phyloP scores from a whole-genome alignment of 2,797 vertebrate genomes.

The Pseudomugil tenellus region DNA sequence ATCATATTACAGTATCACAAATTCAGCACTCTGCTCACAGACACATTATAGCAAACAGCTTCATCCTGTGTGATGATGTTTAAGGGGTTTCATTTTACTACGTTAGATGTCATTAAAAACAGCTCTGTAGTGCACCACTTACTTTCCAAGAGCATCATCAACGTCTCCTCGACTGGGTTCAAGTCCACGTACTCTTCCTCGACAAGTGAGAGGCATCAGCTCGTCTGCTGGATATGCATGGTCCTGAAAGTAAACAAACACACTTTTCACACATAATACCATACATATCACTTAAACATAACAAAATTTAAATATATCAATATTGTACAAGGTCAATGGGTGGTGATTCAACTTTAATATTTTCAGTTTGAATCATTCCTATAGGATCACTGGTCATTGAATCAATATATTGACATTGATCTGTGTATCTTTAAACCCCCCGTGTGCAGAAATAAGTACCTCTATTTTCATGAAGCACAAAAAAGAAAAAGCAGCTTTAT shows the following conservation, averaged over 20 bases:
- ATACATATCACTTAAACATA: too few relatives aligned
- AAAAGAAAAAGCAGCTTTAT: not conserved
- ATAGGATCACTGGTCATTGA: too few relatives aligned
- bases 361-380: too few relatives aligned
- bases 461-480: not conserved
- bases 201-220: constrained; percentile 97
- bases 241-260: constrained; percentile 80
- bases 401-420: too few relatives aligned
- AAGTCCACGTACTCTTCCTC: constrained; percentile 94
- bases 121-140: constrained; percentile 64
- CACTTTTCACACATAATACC: not conserved
- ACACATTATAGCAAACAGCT: not conserved
- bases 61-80: not conserved
- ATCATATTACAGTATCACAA: not conserved
- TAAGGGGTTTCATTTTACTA: not conserved
- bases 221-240: constrained; percentile 98
- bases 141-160: constrained; percentile 97
- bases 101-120: not conserved
- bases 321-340: too few relatives aligned
- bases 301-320: too few relatives aligned
- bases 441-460: not conserved
- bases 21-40: not conserved
- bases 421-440: too few relatives aligned
- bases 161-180: constrained; percentile 97
- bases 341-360: too few relatives aligned